These are phyloP conservation scores for Ailuropoda melanoleuca DNA, from an alignment of 2,113 vertebrate genomes.

Conservation along the genomic window DNA sequence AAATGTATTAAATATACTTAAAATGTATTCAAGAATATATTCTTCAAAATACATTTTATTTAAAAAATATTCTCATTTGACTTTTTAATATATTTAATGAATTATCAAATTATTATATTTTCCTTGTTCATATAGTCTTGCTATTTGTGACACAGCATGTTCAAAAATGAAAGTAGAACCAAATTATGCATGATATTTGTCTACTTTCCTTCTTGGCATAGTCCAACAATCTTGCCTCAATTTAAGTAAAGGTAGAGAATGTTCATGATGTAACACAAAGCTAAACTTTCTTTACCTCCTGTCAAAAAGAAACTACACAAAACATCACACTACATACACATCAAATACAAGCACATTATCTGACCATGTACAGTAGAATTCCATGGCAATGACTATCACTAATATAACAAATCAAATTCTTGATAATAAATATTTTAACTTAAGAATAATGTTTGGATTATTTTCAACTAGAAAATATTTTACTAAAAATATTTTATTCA, in stretches of 20 bases:
- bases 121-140: neutral
- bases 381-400: neutral
- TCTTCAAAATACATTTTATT: neutral
- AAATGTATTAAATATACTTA: neutral
- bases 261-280: neutral
- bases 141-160: neutral
- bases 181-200: neutral
- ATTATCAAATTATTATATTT: neutral
- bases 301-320: neutral
- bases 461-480: neutral
- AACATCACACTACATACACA: neutral
- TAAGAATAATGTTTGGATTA: neutral
- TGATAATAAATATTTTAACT: neutral
- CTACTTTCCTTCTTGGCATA: neutral
- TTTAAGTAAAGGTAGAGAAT: neutral
- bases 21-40: neutral
- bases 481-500: neutral
- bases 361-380: neutral
- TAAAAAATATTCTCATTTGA: slow-evolving; percentile 5
- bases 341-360: neutral
- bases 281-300: neutral
- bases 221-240: neutral
- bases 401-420: neutral
- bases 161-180: neutral
- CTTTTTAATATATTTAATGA: neutral